These are phyloP conservation scores for Monochamus saltuarius DNA, from an alignment of 1,140 invertebrate species.

Conservation along the genomic window DNA sequence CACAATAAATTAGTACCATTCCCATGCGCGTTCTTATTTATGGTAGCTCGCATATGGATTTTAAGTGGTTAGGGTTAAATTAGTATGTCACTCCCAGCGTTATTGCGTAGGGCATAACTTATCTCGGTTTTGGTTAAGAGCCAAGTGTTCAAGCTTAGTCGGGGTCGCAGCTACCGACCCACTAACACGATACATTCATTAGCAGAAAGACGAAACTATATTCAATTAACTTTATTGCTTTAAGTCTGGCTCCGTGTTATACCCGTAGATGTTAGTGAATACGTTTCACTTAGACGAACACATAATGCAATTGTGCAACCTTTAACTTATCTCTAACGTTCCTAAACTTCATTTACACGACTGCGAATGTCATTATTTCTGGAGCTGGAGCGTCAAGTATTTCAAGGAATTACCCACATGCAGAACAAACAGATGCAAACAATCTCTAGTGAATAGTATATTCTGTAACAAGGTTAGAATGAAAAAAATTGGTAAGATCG, in stretches of 20 bases:
- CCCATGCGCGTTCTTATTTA: too few relatives aligned
- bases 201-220: neutral
- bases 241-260: neutral
- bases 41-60: neutral
- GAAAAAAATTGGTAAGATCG: too few relatives aligned
- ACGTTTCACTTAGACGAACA: neutral
- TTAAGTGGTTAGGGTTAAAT: neutral
- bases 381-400: too few relatives aligned
- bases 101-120: neutral
- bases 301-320: neutral
- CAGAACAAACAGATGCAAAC: too few relatives aligned
- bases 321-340: too few relatives aligned
- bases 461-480: too few relatives aligned
- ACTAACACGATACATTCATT: slow-evolving; percentile 7
- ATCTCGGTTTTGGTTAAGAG: slow-evolving; percentile 1
- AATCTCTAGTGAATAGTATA: too few relatives aligned
- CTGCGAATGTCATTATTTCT: too few relatives aligned
- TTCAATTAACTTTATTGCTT: slow-evolving; percentile 9
- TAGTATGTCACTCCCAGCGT: slow-evolving; percentile 2
- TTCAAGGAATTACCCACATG: too few relatives aligned
- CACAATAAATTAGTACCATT: too few relatives aligned
- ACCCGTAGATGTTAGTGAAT: neutral
- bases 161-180: neutral
- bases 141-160: slow-evolving; percentile 4
- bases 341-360: too few relatives aligned